A percentile compares a stretch with the other conserved stretches of the same genome.
Conservation (phyloP, 2,113 vertebrate genomes). For the Excalfactoria chinensis region DNA sequence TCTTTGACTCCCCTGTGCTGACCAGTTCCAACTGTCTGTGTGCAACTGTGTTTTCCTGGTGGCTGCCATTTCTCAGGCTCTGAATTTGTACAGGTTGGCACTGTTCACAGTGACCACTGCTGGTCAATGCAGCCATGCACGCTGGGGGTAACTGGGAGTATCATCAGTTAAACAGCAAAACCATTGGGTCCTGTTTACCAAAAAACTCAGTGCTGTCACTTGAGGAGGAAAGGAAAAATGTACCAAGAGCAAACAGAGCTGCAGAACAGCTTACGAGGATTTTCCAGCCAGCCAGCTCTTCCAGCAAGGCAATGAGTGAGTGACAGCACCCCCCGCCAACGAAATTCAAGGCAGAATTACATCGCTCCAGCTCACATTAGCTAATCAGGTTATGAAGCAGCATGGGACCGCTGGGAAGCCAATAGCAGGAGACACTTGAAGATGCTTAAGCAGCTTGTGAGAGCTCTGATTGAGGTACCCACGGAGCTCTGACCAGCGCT, state of each 20-base stretch:
- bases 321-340: background rate
- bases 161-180: background rate
- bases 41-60: background rate
- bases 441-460: background rate
- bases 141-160: background rate
- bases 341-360: background rate
- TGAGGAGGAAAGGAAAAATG: background rate
- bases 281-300: background rate
- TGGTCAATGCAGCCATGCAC: rapidly evolving
- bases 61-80: background rate
- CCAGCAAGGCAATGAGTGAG: background rate
- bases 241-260: background rate
- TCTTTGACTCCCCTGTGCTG: background rate
- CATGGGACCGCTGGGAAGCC: background rate
- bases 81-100: background rate
- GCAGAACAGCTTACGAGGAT: background rate
- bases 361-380: background rate
- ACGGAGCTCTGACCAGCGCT: background rate
- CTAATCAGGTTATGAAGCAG: background rate
- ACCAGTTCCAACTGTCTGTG: background rate
- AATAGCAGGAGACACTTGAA: background rate
- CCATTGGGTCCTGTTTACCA: background rate
- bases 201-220: background rate
- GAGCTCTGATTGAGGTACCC: background rate
- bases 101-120: too few species aligned